These are phyloP conservation scores for Daktulosphaira vitifoliae DNA, from an alignment of 1,140 invertebrate species.

Conservation along the genomic window DNA sequence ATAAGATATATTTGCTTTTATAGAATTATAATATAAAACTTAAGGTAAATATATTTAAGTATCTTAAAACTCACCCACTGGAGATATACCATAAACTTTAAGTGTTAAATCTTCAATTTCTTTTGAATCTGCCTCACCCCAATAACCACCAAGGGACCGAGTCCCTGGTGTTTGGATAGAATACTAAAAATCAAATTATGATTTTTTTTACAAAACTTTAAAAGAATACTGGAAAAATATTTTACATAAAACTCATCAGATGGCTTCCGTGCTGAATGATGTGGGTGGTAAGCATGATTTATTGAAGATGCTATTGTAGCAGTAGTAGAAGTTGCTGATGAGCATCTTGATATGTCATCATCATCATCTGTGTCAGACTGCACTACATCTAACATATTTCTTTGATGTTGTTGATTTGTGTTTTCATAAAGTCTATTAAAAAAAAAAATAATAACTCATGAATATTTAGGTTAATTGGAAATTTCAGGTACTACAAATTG, in stretches of 20 bases:
- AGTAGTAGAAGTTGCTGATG: constrained; percentile 15
- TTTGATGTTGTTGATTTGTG: neutral
- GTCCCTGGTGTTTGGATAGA: constrained; percentile 9
- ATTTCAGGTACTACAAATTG: too few relatives aligned
- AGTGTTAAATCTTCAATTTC: constrained; percentile 56
- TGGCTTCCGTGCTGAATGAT: neutral
- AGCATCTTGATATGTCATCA: constrained; percentile 13
- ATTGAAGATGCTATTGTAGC: neutral
- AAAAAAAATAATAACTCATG: too few relatives aligned
- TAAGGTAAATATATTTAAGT: too few relatives aligned
- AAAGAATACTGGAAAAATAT: too few relatives aligned
- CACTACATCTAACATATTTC: neutral
- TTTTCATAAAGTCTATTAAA: constrained; percentile 12
- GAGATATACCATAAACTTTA: constrained; percentile 65
- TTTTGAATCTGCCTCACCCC: constrained; percentile 47
- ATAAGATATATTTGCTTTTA: too few relatives aligned
- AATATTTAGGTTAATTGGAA: too few relatives aligned
- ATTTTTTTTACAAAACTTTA: too few relatives aligned
- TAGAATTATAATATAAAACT: too few relatives aligned
- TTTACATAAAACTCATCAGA: neutral
- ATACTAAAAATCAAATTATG: too few relatives aligned
- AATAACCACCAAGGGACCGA: constrained; percentile 46
- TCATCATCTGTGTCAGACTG: constrained; percentile 3
- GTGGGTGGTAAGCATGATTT: neutral
- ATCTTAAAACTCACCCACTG: constrained; percentile 52